A percentile compares a stretch with the other conserved stretches of the same genome.
phyloP scores from a whole-genome alignment of 1,140 invertebrate genomes.

The Drosophila pachea region DNA sequence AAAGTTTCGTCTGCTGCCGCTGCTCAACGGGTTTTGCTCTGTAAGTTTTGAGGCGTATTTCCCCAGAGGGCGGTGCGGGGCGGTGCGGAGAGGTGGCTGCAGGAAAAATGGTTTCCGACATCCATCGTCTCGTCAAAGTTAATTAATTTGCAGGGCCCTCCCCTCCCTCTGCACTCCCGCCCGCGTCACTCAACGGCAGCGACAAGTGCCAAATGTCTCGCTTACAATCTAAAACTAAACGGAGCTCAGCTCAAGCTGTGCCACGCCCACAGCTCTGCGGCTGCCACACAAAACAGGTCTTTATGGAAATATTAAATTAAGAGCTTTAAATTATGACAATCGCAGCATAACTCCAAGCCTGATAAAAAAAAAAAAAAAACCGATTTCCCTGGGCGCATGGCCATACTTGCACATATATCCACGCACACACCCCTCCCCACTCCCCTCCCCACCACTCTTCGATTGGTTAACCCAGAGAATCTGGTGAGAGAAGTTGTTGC shows the following conservation, averaged over 20 bases:
- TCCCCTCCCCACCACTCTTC: too few relatives aligned
- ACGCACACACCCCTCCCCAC: too few relatives aligned
- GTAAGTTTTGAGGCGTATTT: background rate
- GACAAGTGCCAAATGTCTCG: slow-evolving; percentile 47
- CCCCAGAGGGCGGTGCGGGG: background rate
- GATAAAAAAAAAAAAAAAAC: too few relatives aligned
- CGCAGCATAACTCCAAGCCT: background rate
- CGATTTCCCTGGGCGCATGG: too few relatives aligned
- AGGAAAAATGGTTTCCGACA: slow-evolving; percentile 71
- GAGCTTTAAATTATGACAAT: background rate
- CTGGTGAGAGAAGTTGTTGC: too few relatives aligned
- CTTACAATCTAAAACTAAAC: slow-evolving; percentile 41
- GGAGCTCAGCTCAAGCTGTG: background rate
- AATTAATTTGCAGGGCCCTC: slow-evolving; percentile 65
- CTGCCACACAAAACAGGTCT: slow-evolving; percentile 5
- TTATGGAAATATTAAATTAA: slow-evolving; percentile 20
- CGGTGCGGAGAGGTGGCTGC: background rate
- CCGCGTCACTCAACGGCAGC: slow-evolving; percentile 30
- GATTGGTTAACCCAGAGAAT: too few relatives aligned
- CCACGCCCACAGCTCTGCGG: slow-evolving; percentile 31
- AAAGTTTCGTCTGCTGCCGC: slow-evolving; percentile 51
- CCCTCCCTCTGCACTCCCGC: slow-evolving; percentile 22
- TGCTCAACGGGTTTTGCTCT: slow-evolving; percentile 17
- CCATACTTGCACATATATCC: too few relatives aligned
- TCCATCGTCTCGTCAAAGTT: slow-evolving; percentile 73